Evolutionary conservation across 2,888 invertebrate species (phyloP), one percentile per base, ranked within the genome.

Genomic region (Slavum lentiscoides): DNA sequence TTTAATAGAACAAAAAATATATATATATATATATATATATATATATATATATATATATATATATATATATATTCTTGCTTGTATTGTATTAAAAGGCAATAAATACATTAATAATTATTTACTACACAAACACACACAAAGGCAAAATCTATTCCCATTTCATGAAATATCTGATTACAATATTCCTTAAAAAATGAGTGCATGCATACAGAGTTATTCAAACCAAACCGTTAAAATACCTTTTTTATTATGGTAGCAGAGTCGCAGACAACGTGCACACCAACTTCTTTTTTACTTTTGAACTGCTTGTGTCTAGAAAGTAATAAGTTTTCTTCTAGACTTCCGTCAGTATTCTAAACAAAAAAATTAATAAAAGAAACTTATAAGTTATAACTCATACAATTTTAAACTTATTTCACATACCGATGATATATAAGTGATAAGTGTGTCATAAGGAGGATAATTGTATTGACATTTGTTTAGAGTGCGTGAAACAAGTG

Each of bases 401-500:
- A 17, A 55, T 55, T 4, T 8, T 55, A 19, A 55, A 49, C 13
- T 49, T 3, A 49, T 49, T 49, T 92, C 91, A 84, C 84, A 82
- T 62, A 84, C 92, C 15, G 91, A 91, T 82, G 92, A 88, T 80
- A 95, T 89, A 85, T 91, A 91, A 4, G 91, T 89, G 5, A 93
- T 90, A 17, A 97, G 87, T 73, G 92, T 90, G 83, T 96, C 96
- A 85, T 97, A 97, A 83, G 89, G 86, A 19, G 89, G 88, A 85
- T 94, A 93, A 68, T 90, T 90, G 72, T 96, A 94, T 84, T 91
- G 92, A 86, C 96, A 94, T 84, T 92, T 94, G 0, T 88, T 87
- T 81, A 96, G 89, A 0, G 95, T 92, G 86, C 93, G 94, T 85
- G 94, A 93, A 5, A 98, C 95, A 85, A 97, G 89, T 0, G 96